Evolutionary conservation across 1,140 invertebrate species (phyloP).

Genomic region (Drosophila pseudoananassae): DNA sequence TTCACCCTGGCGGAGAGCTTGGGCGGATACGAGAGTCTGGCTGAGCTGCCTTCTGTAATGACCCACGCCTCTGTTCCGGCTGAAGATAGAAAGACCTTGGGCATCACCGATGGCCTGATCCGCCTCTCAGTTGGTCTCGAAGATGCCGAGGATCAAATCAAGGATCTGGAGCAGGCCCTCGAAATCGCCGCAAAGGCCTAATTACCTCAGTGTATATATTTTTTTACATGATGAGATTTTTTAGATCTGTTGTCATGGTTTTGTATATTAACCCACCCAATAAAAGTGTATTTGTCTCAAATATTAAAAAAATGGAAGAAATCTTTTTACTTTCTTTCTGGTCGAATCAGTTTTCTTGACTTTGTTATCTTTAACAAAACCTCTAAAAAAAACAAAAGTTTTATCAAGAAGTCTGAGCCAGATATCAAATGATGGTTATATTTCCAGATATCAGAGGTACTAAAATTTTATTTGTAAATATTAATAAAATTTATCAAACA

Average conservation of each 20-base stretch:
- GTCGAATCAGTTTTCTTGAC: not conserved
- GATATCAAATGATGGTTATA: not conserved
- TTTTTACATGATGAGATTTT: constrained; percentile 7
- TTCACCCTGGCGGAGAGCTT: constrained; percentile 97
- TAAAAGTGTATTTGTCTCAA: constrained; percentile 26
- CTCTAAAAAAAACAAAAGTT: not conserved
- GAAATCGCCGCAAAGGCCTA: constrained; percentile 51
- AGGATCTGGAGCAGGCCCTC: constrained; percentile 94
- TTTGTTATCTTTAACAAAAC: not conserved
- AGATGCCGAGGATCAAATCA: constrained; percentile 92
- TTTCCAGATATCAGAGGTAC: not conserved
- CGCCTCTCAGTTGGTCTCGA: constrained; percentile 97
- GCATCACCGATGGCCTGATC: constrained; percentile 94
- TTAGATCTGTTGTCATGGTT: constrained; percentile 1
- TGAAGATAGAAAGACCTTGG: constrained; percentile 89
- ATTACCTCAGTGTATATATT: constrained; percentile 4
- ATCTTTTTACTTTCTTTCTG: not conserved
- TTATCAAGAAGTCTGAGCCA: not conserved
- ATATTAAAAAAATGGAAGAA: not conserved
- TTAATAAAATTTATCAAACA: not conserved
- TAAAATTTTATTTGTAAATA: not conserved
- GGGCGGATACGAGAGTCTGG: constrained; percentile 97
- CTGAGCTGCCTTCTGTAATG: constrained; percentile 92
- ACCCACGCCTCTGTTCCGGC: constrained; percentile 92
- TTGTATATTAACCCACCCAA: constrained; percentile 28